These are phyloP conservation scores for Sitobion miscanthi DNA, from an alignment of 1,140 invertebrate genomes.

Conservation along the genomic window DNA sequence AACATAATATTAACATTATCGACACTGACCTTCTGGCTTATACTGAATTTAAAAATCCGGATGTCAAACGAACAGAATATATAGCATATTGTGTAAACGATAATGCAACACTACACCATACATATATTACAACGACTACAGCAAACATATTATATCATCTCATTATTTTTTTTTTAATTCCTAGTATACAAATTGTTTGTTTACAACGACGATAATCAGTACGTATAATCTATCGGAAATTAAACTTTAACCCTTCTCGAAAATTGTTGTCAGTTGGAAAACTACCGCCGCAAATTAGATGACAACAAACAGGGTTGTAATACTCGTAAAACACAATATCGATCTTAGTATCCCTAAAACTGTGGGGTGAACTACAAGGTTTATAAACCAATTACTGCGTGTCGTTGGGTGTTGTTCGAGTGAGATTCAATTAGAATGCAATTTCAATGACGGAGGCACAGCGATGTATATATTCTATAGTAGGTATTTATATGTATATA, in stretches of 20 bases:
- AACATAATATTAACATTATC: no score
- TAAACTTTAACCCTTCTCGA: neutral
- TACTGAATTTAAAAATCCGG: no score
- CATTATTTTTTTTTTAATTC: neutral
- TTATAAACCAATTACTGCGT: conserved; percentile 18
- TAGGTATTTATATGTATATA: no score
- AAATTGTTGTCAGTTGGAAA: neutral
- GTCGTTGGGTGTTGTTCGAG: neutral
- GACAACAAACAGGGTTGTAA: neutral
- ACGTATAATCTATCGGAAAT: conserved; percentile 10
- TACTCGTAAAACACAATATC: neutral
- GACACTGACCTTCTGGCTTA: no score
- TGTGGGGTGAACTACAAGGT: neutral
- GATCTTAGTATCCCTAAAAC: neutral
- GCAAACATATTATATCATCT: no score
- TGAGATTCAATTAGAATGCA: conserved; percentile 20
- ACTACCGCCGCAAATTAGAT: neutral
- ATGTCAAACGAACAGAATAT: no score
- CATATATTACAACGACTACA: neutral
- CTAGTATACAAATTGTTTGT: neutral
- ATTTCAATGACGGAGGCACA: neutral
- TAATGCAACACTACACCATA: no score
- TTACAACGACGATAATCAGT: neutral
- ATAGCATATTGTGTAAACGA: no score
- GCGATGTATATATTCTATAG: neutral